These are phyloP conservation scores for Vireo altiloquus DNA, from an alignment of 2,113 vertebrate genomes.

Conservation along the genomic window DNA sequence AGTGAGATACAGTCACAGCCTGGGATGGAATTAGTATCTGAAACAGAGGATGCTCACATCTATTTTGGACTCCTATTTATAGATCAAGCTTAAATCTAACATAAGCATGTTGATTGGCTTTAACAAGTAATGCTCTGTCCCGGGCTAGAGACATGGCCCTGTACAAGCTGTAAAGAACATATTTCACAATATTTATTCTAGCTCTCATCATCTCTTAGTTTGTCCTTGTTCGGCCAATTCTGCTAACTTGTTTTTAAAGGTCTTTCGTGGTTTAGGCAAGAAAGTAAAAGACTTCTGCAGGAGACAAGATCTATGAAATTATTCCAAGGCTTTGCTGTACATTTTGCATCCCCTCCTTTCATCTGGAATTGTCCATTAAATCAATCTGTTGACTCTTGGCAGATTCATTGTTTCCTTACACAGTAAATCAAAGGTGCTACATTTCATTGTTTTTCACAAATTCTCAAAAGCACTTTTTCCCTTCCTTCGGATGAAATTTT, in stretches of 20 bases:
- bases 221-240: not conserved
- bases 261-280: not conserved
- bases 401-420: not conserved
- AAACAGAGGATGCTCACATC: not conserved
- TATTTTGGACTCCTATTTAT: not conserved
- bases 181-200: conserved; percentile 23
- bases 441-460: not conserved
- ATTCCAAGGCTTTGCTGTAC: not conserved
- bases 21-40: not conserved
- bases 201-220: not conserved
- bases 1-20: not conserved
- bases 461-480: not conserved
- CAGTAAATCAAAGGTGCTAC: conserved; percentile 35
- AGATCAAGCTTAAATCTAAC: not conserved
- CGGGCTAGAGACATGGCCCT: not conserved
- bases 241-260: not conserved
- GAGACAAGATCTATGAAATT: not conserved
- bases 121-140: not conserved
- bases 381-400: conserved; percentile 16
- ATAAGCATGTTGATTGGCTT: not conserved
- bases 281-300: not conserved
- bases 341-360: not conserved
- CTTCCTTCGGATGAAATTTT: not conserved
- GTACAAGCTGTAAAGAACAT: not conserved
- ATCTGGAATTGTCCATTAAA: conserved; percentile 2